These are phyloP conservation scores for Cataglyphis cursor DNA, from an alignment of 2,888 invertebrate species.

Conservation along the genomic window DNA sequence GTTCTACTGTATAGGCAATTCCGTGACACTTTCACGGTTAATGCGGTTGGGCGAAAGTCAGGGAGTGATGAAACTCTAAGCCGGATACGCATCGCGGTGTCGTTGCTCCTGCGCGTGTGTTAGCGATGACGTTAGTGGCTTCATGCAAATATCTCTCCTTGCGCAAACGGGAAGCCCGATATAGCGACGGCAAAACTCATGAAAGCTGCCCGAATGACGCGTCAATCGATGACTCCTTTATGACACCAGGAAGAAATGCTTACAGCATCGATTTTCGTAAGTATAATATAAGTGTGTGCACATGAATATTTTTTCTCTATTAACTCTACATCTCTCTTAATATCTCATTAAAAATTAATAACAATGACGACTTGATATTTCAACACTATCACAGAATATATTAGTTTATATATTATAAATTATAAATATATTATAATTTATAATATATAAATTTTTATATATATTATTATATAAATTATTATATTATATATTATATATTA, in stretches of 20 bases:
- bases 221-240: slow-evolving; percentile 25
- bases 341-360: neutral
- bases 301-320: neutral
- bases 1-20: slow-evolving; percentile 66
- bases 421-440: too few relatives aligned
- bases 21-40: slow-evolving; percentile 84
- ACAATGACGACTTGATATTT: neutral
- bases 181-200: neutral
- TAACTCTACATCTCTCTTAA: neutral
- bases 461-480: too few relatives aligned
- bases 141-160: slow-evolving; percentile 64
- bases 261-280: neutral
- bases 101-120: slow-evolving; percentile 54
- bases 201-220: slow-evolving; percentile 33
- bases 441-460: too few relatives aligned
- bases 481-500: too few relatives aligned
- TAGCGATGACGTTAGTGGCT: slow-evolving; percentile 61
- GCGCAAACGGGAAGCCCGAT: slow-evolving; percentile 48
- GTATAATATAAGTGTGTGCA: neutral
- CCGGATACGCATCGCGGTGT: slow-evolving; percentile 67
- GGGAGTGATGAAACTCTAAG: slow-evolving; percentile 79
- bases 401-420: neutral
- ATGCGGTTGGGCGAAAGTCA: slow-evolving; percentile 83
- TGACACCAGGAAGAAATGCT: neutral
- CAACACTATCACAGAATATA: neutral